A percentile compares a stretch with the other conserved stretches of the same genome.
phyloP scores from a whole-genome alignment of 2,113 vertebrate species.

The zebrafish (Danio rerio) region DNA sequence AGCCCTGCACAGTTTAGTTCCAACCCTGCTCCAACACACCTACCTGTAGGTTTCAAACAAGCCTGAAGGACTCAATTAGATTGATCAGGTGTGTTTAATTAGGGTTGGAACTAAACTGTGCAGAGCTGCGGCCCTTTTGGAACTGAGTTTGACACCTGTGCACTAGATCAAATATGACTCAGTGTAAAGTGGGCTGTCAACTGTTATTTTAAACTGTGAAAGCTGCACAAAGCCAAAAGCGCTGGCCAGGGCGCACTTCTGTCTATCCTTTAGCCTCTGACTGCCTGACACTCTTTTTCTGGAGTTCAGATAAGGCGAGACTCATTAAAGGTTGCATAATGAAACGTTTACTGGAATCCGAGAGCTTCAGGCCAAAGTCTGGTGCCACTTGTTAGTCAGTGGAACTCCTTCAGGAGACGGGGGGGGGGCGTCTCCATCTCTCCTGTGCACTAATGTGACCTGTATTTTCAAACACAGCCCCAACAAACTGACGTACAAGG shows the following conservation, averaged over 20 bases:
- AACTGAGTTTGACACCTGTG: no score
- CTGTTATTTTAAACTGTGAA: conserved; percentile 11
- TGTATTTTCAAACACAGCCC: conserved; percentile 74
- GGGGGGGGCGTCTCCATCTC: conserved; percentile 44
- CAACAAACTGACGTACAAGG: conserved; percentile 60
- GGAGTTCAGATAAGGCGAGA: conserved; percentile 75
- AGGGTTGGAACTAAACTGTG: no score
- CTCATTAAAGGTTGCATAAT: conserved; percentile 79
- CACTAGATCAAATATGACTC: conserved; percentile 4
- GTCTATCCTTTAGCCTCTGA: not conserved
- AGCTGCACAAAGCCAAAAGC: not conserved
- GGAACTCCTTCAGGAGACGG: conserved; percentile 70
- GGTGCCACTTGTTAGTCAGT: conserved; percentile 79
- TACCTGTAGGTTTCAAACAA: no score
- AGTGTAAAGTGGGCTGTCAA: conserved; percentile 1
- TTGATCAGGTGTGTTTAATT: no score
- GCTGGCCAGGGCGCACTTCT: conserved; percentile 9
- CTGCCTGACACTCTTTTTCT: conserved; percentile 33
- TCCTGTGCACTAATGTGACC: conserved; percentile 64
- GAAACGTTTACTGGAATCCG: conserved; percentile 79
- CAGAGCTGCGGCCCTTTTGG: no score
- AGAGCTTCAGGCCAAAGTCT: conserved; percentile 77
- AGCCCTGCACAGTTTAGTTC: no score
- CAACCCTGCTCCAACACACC: no score
- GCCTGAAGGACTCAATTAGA: no score